Percentiles rank a stretch among this genome's conserved stretches.
phyloP scores from a whole-genome alignment of 2,888 invertebrate species.

The Drosophila prolongata region DNA sequence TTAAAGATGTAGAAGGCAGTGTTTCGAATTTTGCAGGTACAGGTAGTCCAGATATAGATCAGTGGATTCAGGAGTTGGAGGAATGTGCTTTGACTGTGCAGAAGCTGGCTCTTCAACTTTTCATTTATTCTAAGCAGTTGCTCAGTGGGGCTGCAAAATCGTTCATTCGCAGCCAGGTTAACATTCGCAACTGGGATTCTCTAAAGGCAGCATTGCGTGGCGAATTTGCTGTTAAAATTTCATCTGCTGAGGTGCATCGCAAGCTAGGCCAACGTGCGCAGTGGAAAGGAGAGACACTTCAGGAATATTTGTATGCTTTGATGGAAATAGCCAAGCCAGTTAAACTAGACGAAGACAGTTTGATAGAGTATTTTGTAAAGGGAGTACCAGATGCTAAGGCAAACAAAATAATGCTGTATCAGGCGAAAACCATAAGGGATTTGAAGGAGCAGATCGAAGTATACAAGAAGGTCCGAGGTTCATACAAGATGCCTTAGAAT shows the following conservation, averaged over 20 bases:
- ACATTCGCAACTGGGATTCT: neutral
- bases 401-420: conserved; percentile 3
- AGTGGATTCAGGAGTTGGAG: neutral
- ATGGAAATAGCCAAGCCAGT: neutral
- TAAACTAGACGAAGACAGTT: neutral
- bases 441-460: too few relatives aligned
- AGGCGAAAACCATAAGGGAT: neutral
- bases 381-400: neutral
- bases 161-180: neutral
- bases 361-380: neutral
- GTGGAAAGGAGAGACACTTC: neutral
- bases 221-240: neutral
- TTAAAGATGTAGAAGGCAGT: neutral
- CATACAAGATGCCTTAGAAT: neutral
- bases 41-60: neutral
- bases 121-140: neutral
- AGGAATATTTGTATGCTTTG: neutral
- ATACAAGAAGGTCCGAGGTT: neutral
- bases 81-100: neutral
- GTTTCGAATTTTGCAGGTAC: neutral
- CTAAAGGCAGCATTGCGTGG: neutral
- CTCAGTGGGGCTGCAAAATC: neutral
- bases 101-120: neutral
- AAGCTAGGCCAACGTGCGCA: too few relatives aligned
- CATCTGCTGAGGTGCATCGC: too few relatives aligned